Evolutionary conservation across 1,140 invertebrate species (phyloP).

Genomic region (Pentalonia nigronervosa): DNA sequence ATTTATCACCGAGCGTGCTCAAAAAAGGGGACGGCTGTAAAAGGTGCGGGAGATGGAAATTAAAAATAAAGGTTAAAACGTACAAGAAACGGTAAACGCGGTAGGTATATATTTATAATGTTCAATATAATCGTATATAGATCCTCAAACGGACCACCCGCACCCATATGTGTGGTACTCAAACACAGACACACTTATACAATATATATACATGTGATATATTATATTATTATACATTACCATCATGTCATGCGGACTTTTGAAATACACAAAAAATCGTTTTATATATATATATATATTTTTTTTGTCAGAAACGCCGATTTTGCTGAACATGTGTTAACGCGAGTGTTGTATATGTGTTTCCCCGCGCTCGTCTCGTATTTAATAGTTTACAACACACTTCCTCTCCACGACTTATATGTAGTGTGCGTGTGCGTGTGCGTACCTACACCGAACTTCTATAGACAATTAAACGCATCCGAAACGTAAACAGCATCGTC

Average conservation of each 20-base stretch:
- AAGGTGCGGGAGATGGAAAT: not conserved
- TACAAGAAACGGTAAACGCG: not conserved
- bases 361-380: not conserved
- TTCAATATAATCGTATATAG: not conserved
- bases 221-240: not conserved
- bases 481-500: constrained; percentile 44
- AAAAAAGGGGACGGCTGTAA: not conserved
- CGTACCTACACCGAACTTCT: not conserved
- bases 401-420: not conserved
- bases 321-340: constrained; percentile 52
- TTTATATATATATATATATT: not conserved
- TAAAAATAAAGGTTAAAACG: not conserved
- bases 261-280: constrained; percentile 50
- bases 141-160: constrained; percentile 41
- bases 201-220: not conserved
- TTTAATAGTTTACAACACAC: constrained; percentile 48
- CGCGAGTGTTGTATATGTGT: not conserved
- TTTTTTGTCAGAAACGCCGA: constrained; percentile 45
- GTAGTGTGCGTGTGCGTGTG: not conserved
- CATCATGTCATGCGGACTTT: constrained; percentile 52
- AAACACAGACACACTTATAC: not conserved
- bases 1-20: not conserved
- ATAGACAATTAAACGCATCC: constrained; percentile 46
- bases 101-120: not conserved
- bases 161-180: not conserved